Base-by-base conservation (phyloP, 2,888 invertebrate species). In the Lymantria monacha region DNA sequence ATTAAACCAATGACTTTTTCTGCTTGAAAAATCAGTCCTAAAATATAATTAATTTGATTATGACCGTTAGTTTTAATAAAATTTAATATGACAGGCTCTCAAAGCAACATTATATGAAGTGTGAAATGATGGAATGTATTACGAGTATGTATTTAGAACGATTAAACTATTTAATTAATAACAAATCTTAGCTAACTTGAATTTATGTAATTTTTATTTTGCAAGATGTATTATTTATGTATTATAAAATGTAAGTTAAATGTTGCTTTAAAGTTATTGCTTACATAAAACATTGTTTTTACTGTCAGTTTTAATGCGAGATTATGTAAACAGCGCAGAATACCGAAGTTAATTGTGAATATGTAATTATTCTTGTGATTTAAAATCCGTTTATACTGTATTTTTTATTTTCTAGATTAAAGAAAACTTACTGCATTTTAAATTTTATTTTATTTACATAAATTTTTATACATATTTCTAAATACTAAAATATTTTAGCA, bases 371-470 rank as follows among this genome's bases (percentile, higher is more conserved):
- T 87, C 89, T 89, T 89, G 87, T 91, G 87, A 89, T 91, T 88
- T 87, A 83, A 89, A 89, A 88, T 90, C 88, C 88, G 87, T 87
- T 90, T 89, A 83, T 90, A 89, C 86, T 87, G 85, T 89, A 87
- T 90, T 91, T 90, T 87, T 91, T 89, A 91, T 90, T 91, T 91
- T 89, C 85, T 89, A 90, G 89, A 91, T 88, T 91, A 90, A 90
- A 91, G 84, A 89, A 85, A 89, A 89, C 85, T 89, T 91, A 89
- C 85, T 87, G 87, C 86, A 83, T 73, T 74, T 74, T 74, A 63
- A 50, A 51, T 46, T 69, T 44, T 69, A 70, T 76, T 79, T 77
- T 57, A 66, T 59, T 71, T 62, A 47, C 42, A 57, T 44, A 41
- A 12, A 10, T 10, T 33, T 33, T 22, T 22, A 22, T 33, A 33